Conservation (phyloP, 2,113 vertebrate genomes). For the Ceyx cyanopectus region DNA sequence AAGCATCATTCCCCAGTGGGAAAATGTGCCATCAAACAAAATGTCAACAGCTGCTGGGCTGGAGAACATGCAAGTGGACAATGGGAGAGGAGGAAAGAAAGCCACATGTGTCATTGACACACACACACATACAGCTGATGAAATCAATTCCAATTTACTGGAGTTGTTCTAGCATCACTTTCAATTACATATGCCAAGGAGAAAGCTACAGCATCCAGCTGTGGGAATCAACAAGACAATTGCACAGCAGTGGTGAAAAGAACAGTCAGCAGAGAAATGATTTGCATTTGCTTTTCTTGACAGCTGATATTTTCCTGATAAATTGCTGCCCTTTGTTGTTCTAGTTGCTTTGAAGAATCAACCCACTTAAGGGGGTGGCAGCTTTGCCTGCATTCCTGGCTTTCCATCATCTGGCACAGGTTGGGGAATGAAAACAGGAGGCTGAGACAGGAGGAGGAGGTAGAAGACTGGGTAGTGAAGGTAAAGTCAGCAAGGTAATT, state of each 20-base stretch:
- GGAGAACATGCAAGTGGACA: slow-evolving; percentile 39
- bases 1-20: slow-evolving; percentile 14
- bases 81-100: background rate
- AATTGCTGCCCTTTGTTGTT: slow-evolving; percentile 70
- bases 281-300: slow-evolving; percentile 62
- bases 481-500: background rate
- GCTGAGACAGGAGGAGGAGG: background rate
- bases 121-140: background rate
- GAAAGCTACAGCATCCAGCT: slow-evolving; percentile 65
- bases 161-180: slow-evolving; percentile 49
- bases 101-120: background rate
- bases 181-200: slow-evolving; percentile 41
- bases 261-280: slow-evolving; percentile 43
- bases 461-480: background rate
- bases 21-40: slow-evolving; percentile 12
- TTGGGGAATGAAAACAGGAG: background rate
- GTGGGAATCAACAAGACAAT: slow-evolving; percentile 66
- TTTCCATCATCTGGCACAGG: background rate
- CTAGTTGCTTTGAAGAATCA: slow-evolving; percentile 43
- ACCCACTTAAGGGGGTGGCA: slow-evolving; percentile 32
- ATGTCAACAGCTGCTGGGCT: slow-evolving; percentile 41
- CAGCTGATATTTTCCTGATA: slow-evolving; percentile 69
- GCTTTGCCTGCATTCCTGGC: background rate
- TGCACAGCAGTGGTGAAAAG: slow-evolving; percentile 28
- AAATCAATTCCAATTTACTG: slow-evolving; percentile 50